Evolutionary conservation across 2,888 invertebrate genomes (phyloP).

Genomic region (Arrhopalites spinosus): DNA sequence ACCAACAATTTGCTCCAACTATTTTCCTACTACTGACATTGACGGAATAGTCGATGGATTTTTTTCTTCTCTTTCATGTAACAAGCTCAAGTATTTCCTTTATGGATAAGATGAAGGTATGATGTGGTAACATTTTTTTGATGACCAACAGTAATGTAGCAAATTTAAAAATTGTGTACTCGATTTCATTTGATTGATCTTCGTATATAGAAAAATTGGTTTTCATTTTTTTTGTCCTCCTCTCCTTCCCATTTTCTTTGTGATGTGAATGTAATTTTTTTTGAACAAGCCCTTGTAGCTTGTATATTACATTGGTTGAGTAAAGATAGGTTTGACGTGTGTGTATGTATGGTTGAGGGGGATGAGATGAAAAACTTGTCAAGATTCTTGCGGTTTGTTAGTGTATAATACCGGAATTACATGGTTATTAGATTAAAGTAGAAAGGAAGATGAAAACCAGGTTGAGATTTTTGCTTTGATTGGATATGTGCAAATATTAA

Average conservation of each 20-base stretch:
- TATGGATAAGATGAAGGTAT: too few relatives aligned
- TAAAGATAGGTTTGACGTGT: background rate
- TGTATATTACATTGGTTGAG: background rate
- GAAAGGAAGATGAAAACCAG: background rate
- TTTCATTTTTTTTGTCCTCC: background rate
- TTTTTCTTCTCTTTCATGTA: too few relatives aligned
- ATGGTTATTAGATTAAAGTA: background rate
- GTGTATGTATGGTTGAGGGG: background rate
- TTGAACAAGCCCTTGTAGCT: background rate
- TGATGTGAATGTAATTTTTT: constrained; percentile 12
- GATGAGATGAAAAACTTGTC: background rate
- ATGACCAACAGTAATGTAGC: too few relatives aligned
- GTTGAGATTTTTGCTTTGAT: background rate
- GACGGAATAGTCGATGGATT: too few relatives aligned
- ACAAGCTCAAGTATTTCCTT: too few relatives aligned
- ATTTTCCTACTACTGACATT: too few relatives aligned
- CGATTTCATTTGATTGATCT: constrained; percentile 1
- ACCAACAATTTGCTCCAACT: too few relatives aligned
- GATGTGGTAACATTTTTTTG: too few relatives aligned
- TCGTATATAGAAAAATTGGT: background rate
- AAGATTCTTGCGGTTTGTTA: background rate
- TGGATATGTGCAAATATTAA: constrained; percentile 10
- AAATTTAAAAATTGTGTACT: background rate
- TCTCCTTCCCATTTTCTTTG: background rate
- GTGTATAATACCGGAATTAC: background rate